phyloP scores from a whole-genome alignment of 1,140 invertebrate species.

The Zaprionus gabonicus region DNA sequence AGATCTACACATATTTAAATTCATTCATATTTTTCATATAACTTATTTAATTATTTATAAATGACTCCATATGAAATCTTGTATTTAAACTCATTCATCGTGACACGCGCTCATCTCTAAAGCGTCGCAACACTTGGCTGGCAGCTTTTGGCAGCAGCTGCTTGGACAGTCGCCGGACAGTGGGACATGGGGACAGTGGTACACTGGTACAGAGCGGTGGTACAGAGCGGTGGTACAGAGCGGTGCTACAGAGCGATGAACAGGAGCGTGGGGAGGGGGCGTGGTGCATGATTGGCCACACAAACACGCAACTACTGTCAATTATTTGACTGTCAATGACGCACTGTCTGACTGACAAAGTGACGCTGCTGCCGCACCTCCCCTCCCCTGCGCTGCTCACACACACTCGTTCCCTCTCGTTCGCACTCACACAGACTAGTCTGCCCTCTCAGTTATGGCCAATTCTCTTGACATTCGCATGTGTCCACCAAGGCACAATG shows the following conservation, averaged over 20 bases:
- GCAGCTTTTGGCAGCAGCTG: conserved; percentile 46
- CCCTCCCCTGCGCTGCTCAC: not conserved
- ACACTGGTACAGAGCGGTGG: not conserved
- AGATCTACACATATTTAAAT: too few relatives aligned
- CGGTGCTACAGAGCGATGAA: not conserved
- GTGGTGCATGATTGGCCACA: conserved; percentile 79
- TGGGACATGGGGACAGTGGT: not conserved
- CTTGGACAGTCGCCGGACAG: conserved; percentile 29
- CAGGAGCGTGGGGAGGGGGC: conserved; percentile 36
- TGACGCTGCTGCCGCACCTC: conserved; percentile 28
- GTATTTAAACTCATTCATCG: not conserved
- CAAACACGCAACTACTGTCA: conserved; percentile 84
- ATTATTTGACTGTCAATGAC: conserved; percentile 82
- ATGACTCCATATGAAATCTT: not conserved
- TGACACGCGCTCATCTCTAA: conserved; percentile 31
- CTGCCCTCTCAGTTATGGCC: conserved; percentile 50
- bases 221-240: not conserved
- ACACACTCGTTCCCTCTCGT: not conserved
- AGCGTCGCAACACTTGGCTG: not conserved
- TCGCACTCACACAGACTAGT: conserved; percentile 13
- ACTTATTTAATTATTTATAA: too few relatives aligned
- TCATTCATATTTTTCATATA: too few relatives aligned
- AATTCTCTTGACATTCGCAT: conserved; percentile 79
- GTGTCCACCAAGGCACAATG: conserved; percentile 47
- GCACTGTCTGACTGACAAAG: conserved; percentile 69